phyloP scores from a whole-genome alignment of 2,888 invertebrate species.

The Drosophila quinaria region DNA sequence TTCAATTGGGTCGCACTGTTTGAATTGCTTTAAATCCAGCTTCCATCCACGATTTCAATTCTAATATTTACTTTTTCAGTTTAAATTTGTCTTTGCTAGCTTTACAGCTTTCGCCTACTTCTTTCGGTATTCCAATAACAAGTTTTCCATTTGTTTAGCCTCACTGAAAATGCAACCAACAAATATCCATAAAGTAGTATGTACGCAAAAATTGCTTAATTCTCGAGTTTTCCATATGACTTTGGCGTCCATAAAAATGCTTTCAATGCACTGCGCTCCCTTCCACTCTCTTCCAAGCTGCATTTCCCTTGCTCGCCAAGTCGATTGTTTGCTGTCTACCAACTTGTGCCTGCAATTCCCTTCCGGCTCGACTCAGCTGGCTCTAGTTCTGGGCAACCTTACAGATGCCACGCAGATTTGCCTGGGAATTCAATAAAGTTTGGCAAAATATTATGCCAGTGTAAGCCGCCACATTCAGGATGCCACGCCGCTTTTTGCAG shows the following conservation, averaged over 20 bases:
- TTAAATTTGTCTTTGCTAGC: neutral
- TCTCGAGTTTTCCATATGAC: conserved; percentile 76
- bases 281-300: neutral
- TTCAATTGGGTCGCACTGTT: neutral
- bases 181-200: conserved; percentile 30
- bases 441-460: conserved; percentile 78
- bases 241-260: conserved; percentile 72
- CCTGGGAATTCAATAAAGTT: conserved; percentile 80
- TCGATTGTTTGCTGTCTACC: conserved; percentile 71
- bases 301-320: conserved; percentile 10
- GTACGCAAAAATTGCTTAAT: conserved; percentile 60
- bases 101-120: conserved; percentile 12
- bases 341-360: conserved; percentile 55
- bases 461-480: conserved; percentile 48
- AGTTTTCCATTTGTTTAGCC: conserved; percentile 42
- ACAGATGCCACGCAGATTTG: conserved; percentile 71
- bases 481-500: conserved; percentile 46
- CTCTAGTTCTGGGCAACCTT: conserved; percentile 27
- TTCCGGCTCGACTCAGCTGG: neutral
- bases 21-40: neutral
- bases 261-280: conserved; percentile 58
- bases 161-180: conserved; percentile 9
- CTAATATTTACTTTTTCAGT: conserved; percentile 5
- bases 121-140: conserved; percentile 26
- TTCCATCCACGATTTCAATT: neutral